phyloP scores from a whole-genome alignment of 2,888 invertebrate genomes.

The Parthenolecanium corni region DNA sequence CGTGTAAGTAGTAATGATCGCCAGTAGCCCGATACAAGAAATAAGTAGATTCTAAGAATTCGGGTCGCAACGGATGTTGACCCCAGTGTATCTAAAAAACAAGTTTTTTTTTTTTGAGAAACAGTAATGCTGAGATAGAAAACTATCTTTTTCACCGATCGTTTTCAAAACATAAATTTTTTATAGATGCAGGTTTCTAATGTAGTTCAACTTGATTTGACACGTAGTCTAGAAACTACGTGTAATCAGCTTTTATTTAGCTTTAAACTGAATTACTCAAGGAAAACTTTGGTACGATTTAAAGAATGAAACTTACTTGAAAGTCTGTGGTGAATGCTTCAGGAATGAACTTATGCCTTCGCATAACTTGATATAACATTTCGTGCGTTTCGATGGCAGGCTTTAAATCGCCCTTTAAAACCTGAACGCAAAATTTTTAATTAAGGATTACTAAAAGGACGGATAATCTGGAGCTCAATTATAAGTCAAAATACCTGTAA shows the following conservation, averaged over 20 bases:
- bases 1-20: conserved; percentile 88
- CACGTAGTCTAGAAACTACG: no score
- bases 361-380: conserved; percentile 96
- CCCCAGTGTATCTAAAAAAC: conserved; percentile 81
- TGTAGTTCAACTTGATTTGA: no score
- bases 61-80: conserved; percentile 90
- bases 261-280: neutral
- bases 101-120: no score
- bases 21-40: conserved; percentile 90
- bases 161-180: no score
- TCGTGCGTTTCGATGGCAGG: conserved; percentile 99
- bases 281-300: no score
- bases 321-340: conserved; percentile 98
- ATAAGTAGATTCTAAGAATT: conserved; percentile 96
- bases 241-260: no score
- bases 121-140: no score
- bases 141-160: no score
- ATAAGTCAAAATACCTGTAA: conserved; percentile 55
- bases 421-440: no score
- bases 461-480: neutral
- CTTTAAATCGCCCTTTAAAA: conserved; percentile 77
- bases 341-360: conserved; percentile 92
- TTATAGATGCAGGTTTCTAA: no score
- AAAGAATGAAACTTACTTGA: conserved; percentile 46
- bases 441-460: conserved; percentile 37